Evolutionary conservation across 2,797 vertebrate species (phyloP).

Genomic region (Phyllotis vaccarum): DNA sequence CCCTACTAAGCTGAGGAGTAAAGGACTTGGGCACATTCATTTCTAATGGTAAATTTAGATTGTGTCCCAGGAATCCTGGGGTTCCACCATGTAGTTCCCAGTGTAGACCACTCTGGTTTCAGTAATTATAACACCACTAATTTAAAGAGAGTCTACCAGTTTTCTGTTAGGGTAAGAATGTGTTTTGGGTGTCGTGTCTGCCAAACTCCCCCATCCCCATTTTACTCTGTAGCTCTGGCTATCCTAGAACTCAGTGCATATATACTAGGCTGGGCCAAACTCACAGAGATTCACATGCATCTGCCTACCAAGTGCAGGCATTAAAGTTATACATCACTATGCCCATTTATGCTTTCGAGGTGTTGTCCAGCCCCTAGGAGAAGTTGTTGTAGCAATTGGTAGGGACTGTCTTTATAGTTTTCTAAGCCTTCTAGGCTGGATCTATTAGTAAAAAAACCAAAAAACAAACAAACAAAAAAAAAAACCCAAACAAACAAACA

Average conservation of each 20-base stretch:
- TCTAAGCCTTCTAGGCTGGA: slow-evolving; percentile 24
- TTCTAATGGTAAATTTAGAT: slow-evolving; percentile 52
- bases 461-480: too few relatives aligned
- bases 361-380: not conserved
- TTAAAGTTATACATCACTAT: not conserved
- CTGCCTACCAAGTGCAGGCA: not conserved
- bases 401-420: slow-evolving; percentile 12
- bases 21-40: not conserved
- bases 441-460: not conserved
- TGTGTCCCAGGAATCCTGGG: not conserved
- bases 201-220: not conserved
- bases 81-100: not conserved
- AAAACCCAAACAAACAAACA: too few relatives aligned
- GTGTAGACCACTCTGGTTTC: not conserved
- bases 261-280: not conserved
- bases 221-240: not conserved
- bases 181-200: not conserved
- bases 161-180: slow-evolving; percentile 40
- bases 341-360: not conserved
- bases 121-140: not conserved
- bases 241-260: not conserved
- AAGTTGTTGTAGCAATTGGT: slow-evolving; percentile 41
- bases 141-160: slow-evolving; percentile 47
- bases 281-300: not conserved
- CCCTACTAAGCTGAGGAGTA: too few relatives aligned